Evolutionary conservation across 1,140 invertebrate species (phyloP).

Genomic region (Eulimnadia texana): DNA sequence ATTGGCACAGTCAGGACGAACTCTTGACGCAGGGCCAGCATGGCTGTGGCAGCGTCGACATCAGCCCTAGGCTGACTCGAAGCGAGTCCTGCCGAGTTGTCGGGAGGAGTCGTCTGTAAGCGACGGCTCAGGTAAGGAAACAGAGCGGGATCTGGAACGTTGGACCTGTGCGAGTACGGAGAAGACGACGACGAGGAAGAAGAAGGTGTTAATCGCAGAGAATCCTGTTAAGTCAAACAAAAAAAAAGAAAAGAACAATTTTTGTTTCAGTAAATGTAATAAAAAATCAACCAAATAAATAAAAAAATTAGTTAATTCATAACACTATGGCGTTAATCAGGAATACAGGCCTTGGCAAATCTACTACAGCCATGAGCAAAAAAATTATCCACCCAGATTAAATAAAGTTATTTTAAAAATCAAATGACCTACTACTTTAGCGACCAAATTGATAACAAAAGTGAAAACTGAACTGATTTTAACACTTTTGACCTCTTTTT

Average conservation of each 20-base stretch:
- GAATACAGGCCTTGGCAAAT: too few species aligned
- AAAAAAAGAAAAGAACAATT: background rate
- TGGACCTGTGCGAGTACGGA: constrained; percentile 4
- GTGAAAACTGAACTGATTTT: too few species aligned
- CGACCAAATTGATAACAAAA: too few species aligned
- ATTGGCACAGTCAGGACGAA: constrained; percentile 37
- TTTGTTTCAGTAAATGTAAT: background rate
- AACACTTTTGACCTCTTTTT: too few species aligned
- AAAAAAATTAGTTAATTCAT: too few species aligned
- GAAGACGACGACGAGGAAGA: constrained; percentile 4
- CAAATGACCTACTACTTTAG: too few species aligned
- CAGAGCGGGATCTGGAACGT: constrained; percentile 49
- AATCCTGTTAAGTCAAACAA: background rate
- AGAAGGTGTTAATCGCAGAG: background rate
- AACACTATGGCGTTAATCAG: too few species aligned
- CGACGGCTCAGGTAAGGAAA: constrained; percentile 61
- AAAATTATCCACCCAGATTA: too few species aligned
- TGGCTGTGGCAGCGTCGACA: constrained; percentile 64
- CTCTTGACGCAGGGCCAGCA: constrained; percentile 57
- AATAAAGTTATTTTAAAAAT: too few species aligned
- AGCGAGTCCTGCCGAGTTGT: constrained; percentile 22
- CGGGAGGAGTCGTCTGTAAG: constrained; percentile 36
- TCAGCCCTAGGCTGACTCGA: constrained; percentile 28
- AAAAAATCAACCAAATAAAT: too few species aligned
- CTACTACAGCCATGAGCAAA: too few species aligned